Evolutionary conservation across 1,140 invertebrate species (phyloP).

Genomic region (Pogonus chalceus): DNA sequence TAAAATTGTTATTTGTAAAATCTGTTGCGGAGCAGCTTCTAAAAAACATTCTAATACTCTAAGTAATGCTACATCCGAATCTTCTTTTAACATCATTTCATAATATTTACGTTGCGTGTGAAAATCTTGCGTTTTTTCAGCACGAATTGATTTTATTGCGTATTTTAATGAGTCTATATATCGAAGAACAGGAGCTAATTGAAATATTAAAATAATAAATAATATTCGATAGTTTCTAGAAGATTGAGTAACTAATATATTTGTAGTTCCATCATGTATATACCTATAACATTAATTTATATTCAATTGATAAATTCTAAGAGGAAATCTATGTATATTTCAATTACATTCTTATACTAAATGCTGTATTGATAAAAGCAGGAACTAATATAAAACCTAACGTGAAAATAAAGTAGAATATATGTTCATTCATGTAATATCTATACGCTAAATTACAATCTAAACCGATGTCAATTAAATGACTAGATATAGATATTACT

Average conservation of each 20-base stretch:
- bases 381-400: conserved; percentile 51
- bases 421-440: conserved; percentile 38
- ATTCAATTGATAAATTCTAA: conserved; percentile 10
- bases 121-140: conserved; percentile 29
- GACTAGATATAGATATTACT: conserved; percentile 45
- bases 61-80: conserved; percentile 73
- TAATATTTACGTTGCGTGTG: conserved; percentile 49
- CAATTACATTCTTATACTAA: conserved; percentile 53
- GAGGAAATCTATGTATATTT: conserved; percentile 8
- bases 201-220: conserved; percentile 48
- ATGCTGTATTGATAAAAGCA: conserved; percentile 50
- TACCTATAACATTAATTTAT: conserved; percentile 19
- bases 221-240: conserved; percentile 42
- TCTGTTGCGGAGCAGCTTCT: conserved; percentile 79
- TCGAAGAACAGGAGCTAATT: conserved; percentile 51
- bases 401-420: conserved; percentile 48
- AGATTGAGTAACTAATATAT: conserved; percentile 35
- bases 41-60: conserved; percentile 83
- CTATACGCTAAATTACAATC: conserved; percentile 53
- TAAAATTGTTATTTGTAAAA: conserved; percentile 64
- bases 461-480: conserved; percentile 52
- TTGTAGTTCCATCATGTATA: conserved; percentile 28
- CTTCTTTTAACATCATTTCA: conserved; percentile 68
- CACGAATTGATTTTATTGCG: conserved; percentile 34
- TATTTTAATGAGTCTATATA: conserved; percentile 50